Base-by-base conservation (phyloP, 2,888 invertebrate genomes). In the Synergus umbraculus region DNA sequence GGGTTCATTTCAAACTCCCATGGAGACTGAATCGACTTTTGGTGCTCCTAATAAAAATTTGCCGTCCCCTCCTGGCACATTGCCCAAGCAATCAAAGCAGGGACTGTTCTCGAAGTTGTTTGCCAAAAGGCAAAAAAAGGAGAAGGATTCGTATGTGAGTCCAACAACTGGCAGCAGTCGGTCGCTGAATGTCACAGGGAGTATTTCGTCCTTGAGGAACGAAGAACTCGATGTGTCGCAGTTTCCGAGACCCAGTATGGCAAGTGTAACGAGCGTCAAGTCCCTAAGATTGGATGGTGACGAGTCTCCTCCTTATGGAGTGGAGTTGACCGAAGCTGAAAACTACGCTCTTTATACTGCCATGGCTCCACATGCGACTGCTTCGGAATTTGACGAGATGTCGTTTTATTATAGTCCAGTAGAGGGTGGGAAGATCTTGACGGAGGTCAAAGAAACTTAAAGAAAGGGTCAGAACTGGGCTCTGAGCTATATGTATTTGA, bases 321-420 rank as follows among this genome's bases (percentile, higher is more conserved):
- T 96, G 65, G 97, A 97, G 86, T 92, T 97, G 46, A 97, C 97
- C 0, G 97, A 97, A 86, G 97, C 97, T 0, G 97, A 97, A 88
- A 96, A 97, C 89, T 97, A 97, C 91, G 97, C 97, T 49, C 92
- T 97, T 81, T 97, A 97, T 87, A 97, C 97, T 87, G 95, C 96
- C 78, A 95, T 97, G 90, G 97, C 97, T 13, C 97, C 97, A 0
- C 96, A 95, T 89, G 97, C 97, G 29, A 97, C 97, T 0, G 95
- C 94, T 43, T 97, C 97, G 12, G 97, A 97, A 91, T 97, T 97
- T 89, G 97, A 97, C 85, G 97, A 97, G 87, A 95, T 95, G 89
- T 97, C 97, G 66, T 96, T 96, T 91, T 97, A 97, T 90, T 97
- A 97, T 90, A 96, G 97, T 54, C 96, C 97, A 12, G 95, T 97